phyloP scores from a whole-genome alignment of 2,888 invertebrate genomes.

The Mesoligia furuncula region DNA sequence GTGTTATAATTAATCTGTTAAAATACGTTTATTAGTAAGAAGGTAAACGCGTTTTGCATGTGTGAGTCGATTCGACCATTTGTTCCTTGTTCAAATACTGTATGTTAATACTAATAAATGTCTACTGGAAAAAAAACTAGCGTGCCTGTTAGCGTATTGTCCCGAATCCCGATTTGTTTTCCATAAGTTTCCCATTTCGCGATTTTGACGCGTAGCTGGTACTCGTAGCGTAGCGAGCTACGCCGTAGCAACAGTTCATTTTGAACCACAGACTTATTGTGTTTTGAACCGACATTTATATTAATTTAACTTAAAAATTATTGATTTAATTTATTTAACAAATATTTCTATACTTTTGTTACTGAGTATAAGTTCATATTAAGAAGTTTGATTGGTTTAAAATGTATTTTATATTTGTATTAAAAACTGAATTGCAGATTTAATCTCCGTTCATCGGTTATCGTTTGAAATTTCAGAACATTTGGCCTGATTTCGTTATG shows the following conservation, averaged over 20 bases:
- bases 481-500: neutral
- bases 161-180: neutral
- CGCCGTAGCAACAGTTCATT: conserved; percentile 2
- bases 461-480: neutral
- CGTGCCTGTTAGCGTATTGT: neutral
- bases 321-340: neutral
- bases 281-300: neutral
- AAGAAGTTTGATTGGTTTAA: neutral
- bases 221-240: conserved; percentile 21
- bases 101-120: neutral
- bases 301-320: neutral
- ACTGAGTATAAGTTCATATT: neutral
- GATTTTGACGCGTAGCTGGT: neutral
- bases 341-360: neutral
- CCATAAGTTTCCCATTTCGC: neutral
- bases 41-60: neutral
- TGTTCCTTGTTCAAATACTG: neutral
- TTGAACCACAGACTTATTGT: neutral
- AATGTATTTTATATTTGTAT: neutral
- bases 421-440: neutral
- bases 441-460: neutral
- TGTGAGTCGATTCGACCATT: neutral
- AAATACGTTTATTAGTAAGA: no score
- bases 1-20: no score
- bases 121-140: neutral